Conservation (phyloP, 2,113 vertebrate species). For the Sisor rabdophorus region DNA sequence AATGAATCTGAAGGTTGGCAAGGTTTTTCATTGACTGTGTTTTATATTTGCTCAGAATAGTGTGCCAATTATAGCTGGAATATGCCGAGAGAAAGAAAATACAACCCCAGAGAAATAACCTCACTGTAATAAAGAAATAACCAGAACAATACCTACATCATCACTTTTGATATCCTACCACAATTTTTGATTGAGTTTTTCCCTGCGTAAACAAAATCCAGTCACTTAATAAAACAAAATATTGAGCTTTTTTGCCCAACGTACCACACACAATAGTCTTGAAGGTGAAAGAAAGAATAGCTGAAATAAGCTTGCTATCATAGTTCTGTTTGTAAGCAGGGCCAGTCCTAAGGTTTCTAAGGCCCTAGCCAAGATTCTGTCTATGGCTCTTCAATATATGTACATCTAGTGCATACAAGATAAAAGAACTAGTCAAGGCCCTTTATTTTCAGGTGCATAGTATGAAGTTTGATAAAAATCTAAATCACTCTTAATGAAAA, state of each 20-base stretch:
- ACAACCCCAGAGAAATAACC: conserved; percentile 9
- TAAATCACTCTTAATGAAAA: too few species aligned
- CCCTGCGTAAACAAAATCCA: conserved; percentile 2
- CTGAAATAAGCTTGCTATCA: background rate
- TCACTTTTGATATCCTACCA: conserved; percentile 6
- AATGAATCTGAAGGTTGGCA: background rate
- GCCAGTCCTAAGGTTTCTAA: too few species aligned
- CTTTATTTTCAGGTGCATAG: too few species aligned
- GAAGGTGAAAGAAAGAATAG: too few species aligned
- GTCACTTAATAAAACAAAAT: conserved; percentile 14
- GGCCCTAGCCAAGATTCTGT: background rate
- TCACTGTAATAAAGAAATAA: conserved; percentile 8
- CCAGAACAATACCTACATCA: conserved; percentile 19
- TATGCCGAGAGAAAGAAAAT: background rate
- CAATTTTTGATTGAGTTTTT: background rate
- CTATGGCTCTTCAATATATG: background rate
- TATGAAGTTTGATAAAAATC: too few species aligned
- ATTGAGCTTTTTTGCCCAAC: background rate
- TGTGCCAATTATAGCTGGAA: background rate
- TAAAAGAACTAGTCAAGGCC: background rate
- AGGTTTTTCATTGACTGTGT: background rate
- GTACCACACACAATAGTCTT: background rate
- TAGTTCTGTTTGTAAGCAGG: background rate
- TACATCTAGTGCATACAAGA: background rate
- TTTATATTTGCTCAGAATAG: background rate